Conservation (phyloP, 2,797 vertebrate genomes). For the Margarornis squamiger region DNA sequence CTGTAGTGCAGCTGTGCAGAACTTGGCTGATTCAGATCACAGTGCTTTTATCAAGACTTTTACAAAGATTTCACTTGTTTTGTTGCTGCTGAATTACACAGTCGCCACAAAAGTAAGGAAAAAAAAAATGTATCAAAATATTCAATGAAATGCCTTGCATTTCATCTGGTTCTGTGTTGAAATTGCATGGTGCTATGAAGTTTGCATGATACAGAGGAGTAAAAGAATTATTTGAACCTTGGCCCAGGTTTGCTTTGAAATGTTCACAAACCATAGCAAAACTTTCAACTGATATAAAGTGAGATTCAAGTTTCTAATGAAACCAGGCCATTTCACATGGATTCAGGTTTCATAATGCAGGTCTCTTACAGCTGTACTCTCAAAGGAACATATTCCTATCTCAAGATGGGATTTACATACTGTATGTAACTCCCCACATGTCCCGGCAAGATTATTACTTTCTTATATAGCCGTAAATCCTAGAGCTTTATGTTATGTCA, state of each 20-base stretch:
- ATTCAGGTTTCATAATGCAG: conserved; percentile 61
- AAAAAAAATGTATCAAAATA: neutral
- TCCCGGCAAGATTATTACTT: conserved; percentile 66
- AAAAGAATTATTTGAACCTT: conserved; percentile 16
- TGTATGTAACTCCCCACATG: conserved; percentile 60
- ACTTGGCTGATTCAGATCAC: conserved; percentile 41
- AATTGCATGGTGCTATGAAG: neutral
- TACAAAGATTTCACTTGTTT: neutral
- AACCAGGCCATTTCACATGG: conserved; percentile 41
- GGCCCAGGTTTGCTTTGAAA: conserved; percentile 22
- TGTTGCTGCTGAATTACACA: conserved; percentile 1
- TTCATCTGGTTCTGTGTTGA: neutral
- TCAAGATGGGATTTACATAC: conserved; percentile 70
- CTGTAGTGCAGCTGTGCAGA: conserved; percentile 49
- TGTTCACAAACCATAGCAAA: neutral
- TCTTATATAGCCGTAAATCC: conserved; percentile 63
- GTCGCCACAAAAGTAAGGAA: neutral
- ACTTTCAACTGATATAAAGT: conserved; percentile 33
- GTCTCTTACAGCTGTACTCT: conserved; percentile 60
- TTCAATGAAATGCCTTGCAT: neutral
- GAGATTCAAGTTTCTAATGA: conserved; percentile 54
- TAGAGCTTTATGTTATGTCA: conserved; percentile 69
- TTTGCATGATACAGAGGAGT: neutral
- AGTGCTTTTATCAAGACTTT: conserved; percentile 7
- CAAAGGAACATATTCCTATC: conserved; percentile 63